Evolutionary conservation across 1,140 invertebrate species (phyloP).

Genomic region (Sipha flava): DNA sequence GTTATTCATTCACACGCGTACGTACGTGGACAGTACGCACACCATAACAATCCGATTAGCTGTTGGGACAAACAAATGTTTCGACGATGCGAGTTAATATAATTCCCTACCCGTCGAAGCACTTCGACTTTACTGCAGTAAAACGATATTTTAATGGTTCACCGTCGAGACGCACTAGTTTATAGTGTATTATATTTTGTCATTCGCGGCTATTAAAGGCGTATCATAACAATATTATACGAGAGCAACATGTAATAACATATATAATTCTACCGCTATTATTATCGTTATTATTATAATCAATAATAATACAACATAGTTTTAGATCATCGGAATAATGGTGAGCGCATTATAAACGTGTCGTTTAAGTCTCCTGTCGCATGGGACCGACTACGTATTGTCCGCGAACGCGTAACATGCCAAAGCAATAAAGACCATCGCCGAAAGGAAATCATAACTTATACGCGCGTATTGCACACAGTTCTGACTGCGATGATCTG

Average conservation of each 20-base stretch:
- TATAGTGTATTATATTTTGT: not conserved
- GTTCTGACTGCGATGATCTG: not conserved
- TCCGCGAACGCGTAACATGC: not conserved
- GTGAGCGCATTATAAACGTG: no score
- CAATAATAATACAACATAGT: not conserved
- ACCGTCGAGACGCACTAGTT: not conserved
- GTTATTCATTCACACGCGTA: no score
- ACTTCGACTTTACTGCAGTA: not conserved
- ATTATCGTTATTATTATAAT: not conserved
- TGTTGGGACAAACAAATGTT: no score
- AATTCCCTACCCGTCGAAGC: no score
- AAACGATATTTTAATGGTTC: conserved; percentile 5
- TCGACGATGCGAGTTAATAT: no score
- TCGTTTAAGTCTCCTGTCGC: not conserved
- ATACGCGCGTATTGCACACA: no score
- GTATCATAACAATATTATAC: not conserved
- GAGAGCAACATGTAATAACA: not conserved
- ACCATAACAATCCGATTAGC: no score
- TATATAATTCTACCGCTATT: not conserved
- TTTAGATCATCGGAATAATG: not conserved
- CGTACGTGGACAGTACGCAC: no score
- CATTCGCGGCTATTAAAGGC: conserved; percentile 10
- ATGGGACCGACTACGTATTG: not conserved
- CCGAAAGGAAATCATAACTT: no score
- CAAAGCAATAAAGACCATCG: not conserved